Evolutionary conservation across 2,797 vertebrate genomes (phyloP), one percentile per base, ranked within the genome.

Genomic region (Miichthys miiuy): DNA sequence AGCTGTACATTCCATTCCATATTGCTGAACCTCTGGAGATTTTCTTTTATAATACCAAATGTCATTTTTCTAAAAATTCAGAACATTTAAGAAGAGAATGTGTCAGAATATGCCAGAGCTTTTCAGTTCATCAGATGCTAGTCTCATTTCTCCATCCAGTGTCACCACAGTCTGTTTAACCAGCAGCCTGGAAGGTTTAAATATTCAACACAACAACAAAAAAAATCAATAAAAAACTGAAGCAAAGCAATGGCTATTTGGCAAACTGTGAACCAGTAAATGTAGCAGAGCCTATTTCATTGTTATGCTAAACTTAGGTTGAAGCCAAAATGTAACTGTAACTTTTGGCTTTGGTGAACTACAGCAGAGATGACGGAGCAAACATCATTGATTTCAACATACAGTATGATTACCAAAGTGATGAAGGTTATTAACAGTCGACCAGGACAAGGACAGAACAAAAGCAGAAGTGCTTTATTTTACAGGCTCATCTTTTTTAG

Each of bases 191-290:
- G 12, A 65, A 62, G 13, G 30, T 75, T 74, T 13, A 56, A 79
- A 78, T n/a, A 52, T 60, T 41, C 6, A 68, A 46, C 12, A 52
- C n/a, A n/a, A n/a, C n/a, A n/a, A n/a, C n/a, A n/a, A n/a, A n/a
- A 47, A 62, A 63, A 42, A 6, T 14, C 5, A 65, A 46, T 56
- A 72, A 47, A 69, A 62, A 52, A 65, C 6, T 6, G 51, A 56
- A 60, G 8, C 8, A 9, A 72, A 61, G 41, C 46, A 4, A 60
- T 51, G 51, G 38, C 46, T 52, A 44, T 80, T 75, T 78, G 74
- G 60, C 62, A 69, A 78, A 66, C 13, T 41, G 41, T 46, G 72
- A 80, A 75, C 41, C 66, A 66, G 57, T 83, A 52, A 68, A 60
- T 50, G 60, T 30, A 73, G 50, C 79, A 80, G 41, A 63, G 34